Percentiles rank a stretch among this genome's conserved stretches.
These are phyloP conservation scores for Psettodes erumei DNA, from an alignment of 2,113 vertebrate genomes.

Conservation along the genomic window DNA sequence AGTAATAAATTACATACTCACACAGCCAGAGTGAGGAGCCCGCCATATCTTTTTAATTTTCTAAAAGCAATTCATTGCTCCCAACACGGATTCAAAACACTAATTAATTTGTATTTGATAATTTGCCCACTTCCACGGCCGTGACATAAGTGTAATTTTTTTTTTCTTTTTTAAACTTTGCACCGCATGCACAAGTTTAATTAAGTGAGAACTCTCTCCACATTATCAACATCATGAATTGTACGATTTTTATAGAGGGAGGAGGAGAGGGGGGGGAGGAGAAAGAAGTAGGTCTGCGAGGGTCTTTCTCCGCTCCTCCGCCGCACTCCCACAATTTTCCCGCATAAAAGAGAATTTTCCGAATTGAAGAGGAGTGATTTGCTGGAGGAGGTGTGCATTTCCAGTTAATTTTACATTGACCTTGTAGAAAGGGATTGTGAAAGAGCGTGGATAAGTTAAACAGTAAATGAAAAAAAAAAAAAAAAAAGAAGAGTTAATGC, in stretches of 20 bases:
- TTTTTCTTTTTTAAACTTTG: constrained; percentile 79
- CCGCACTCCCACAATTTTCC: constrained; percentile 58
- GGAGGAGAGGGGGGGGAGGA: not conserved
- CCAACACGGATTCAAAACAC: constrained; percentile 76
- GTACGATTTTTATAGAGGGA: constrained; percentile 47
- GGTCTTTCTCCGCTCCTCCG: constrained; percentile 44
- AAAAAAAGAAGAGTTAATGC: constrained; percentile 57
- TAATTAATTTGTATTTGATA: constrained; percentile 86
- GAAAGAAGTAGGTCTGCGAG: constrained; percentile 41
- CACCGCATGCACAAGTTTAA: constrained; percentile 82
- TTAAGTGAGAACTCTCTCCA: constrained; percentile 77
- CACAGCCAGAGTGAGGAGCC: constrained; percentile 50
- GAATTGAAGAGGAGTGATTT: constrained; percentile 62
- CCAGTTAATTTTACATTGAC: constrained; percentile 77
- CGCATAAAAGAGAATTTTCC: constrained; percentile 62
- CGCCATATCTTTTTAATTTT: constrained; percentile 83
- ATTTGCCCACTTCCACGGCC: constrained; percentile 81
- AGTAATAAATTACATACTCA: constrained; percentile 71
- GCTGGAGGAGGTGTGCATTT: constrained; percentile 79
- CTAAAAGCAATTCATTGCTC: constrained; percentile 80
- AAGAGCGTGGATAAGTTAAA: constrained; percentile 71
- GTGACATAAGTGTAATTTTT: constrained; percentile 70
- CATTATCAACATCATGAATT: constrained; percentile 75
- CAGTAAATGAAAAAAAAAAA: constrained; percentile 46
- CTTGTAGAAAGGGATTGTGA: constrained; percentile 62